A percentile compares a stretch with the other conserved stretches of the same genome.
Conservation (phyloP, 1,140 invertebrate genomes). For the Forficula auricularia region DNA sequence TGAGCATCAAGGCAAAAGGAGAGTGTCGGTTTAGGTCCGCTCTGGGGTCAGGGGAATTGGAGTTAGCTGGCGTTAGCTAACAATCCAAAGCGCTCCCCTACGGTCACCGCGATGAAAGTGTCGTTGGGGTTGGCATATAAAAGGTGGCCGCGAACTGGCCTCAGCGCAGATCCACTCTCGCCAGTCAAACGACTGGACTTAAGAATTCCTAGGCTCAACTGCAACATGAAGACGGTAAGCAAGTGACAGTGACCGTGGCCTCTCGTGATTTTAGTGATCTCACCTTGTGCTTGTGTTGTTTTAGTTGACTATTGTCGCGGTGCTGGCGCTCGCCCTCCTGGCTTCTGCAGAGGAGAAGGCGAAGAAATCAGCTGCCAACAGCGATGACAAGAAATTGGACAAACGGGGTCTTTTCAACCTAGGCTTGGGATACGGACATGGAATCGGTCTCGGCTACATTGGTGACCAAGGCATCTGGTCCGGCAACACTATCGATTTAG, state of each 20-base stretch:
- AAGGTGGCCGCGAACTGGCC: too few relatives aligned
- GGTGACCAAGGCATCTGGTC: constrained; percentile 10
- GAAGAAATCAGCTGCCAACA: constrained; percentile 7
- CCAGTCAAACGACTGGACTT: constrained; percentile 15
- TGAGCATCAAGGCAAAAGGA: too few relatives aligned
- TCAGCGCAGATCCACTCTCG: too few relatives aligned
- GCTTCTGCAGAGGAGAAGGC: constrained; percentile 6
- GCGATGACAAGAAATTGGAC: constrained; percentile 18
- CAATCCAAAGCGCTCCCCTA: too few relatives aligned
- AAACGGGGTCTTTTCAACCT: constrained; percentile 17
- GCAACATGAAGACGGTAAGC: constrained; percentile 26
- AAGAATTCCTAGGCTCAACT: constrained; percentile 23
- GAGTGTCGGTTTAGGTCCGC: too few relatives aligned
- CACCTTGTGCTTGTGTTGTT: too few relatives aligned
- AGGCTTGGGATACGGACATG: constrained; percentile 15
- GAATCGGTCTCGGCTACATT: background rate
- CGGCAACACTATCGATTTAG: constrained; percentile 12
- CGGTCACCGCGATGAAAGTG: too few relatives aligned
- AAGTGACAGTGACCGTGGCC: constrained; percentile 26
- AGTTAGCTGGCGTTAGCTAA: too few relatives aligned
- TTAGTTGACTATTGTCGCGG: constrained; percentile 13
- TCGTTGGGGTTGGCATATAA: too few relatives aligned
- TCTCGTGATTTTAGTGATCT: too few relatives aligned
- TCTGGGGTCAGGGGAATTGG: too few relatives aligned
- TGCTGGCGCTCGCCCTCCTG: constrained; percentile 24